A percentile compares a stretch with the other conserved stretches of the same genome.
Evolutionary conservation across 2,888 invertebrate genomes (phyloP).

Genomic region (Aphrophora alni): DNA sequence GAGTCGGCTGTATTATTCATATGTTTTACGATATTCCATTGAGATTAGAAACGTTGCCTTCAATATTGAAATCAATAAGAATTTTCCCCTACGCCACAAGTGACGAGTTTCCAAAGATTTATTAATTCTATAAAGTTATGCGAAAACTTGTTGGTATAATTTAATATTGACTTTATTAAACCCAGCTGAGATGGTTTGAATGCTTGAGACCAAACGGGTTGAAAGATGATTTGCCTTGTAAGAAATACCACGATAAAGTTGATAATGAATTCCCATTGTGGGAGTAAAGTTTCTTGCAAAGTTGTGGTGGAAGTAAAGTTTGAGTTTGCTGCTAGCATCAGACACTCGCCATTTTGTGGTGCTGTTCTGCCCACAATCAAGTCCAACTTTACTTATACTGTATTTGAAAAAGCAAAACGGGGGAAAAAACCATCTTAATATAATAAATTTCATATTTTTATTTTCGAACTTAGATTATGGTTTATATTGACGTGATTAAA

Average conservation of each 20-base stretch:
- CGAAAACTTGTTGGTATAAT: background rate
- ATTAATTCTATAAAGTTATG: background rate
- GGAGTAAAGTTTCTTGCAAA: background rate
- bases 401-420: no score
- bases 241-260: constrained; percentile 9
- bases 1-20: no score
- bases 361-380: background rate
- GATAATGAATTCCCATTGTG: constrained; percentile 2
- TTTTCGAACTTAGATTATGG: no score
- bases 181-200: background rate
- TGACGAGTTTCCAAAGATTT: background rate
- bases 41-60: no score
- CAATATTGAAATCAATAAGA: no score
- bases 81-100: background rate
- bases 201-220: background rate
- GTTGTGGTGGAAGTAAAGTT: background rate
- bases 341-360: background rate
- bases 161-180: constrained; percentile 3
- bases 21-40: no score
- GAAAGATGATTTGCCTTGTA: background rate
- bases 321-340: background rate
- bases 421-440: no score
- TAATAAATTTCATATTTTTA: no score
- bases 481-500: no score
- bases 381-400: no score